Base-by-base conservation (phyloP, 64 coral and sea anemone genomes). In the Montipora efflorescens region DNA sequence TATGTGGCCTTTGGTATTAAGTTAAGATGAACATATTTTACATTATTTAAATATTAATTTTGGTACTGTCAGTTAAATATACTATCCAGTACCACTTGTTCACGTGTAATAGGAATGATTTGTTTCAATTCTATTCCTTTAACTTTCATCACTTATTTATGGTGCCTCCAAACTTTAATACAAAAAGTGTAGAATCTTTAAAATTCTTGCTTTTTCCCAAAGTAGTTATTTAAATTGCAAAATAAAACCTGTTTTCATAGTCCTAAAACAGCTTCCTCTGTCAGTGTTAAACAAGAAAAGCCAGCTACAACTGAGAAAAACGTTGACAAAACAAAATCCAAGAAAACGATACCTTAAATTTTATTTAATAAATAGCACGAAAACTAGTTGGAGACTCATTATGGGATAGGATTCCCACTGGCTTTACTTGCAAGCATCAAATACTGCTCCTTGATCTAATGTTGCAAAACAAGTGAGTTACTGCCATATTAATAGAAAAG, bases 31-130 rank as follows among this genome's bases (percentile, higher is more conserved):
- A 85, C 61, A 48, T 84, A 84, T 84, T 84, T 84, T 84, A 85
- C 82, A 85, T 85, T 85, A 86, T 86, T 86, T 86, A 86, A 86
- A 86, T 86, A 86, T 86, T 86, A 22, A 85, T 85, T 85, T 5
- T 48, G 82, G 82, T 71, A 86, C 82, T 72, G 82, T 86, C 46
- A 86, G 82, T 86, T 86, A 86, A 86, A 86, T 86, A 86, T 64
- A 86, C 43, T 86, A 72, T 71, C 66, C 82, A 86, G 82, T 86
- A 72, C 82, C 82, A 84, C 18, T 16, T 44, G 36, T 43, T 69
- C 5, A 84, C 71, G 45, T 13, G 14, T 51, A 48, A 86, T 20
- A 86, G 82, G 81, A 68, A 36, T 36, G 36, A 11, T 71, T 86
- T 84, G 58, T 67, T 67, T 13, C 20, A 86, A 69, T 86, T 86